Base-by-base conservation (phyloP, 2,113 vertebrate genomes). In the Bombycilla garrulus region DNA sequence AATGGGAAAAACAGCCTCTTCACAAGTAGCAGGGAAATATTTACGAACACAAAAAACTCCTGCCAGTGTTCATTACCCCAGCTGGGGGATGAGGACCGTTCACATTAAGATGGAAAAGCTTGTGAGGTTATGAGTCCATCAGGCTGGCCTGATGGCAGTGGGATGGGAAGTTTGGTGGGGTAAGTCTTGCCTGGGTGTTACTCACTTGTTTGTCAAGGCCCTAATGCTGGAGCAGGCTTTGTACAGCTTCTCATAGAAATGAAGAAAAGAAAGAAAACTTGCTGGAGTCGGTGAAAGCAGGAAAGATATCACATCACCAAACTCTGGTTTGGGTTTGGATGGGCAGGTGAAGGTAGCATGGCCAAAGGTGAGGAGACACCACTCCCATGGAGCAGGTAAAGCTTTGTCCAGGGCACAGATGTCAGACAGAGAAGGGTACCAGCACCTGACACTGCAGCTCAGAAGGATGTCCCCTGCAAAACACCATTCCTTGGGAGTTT, bases 1-100 rank as follows among this genome's bases (percentile, higher is more conserved):
- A 25, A 44, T 51, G 25, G 67, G 51, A 26, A 64, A 84, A 86
- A 47, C 21, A 44, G 93, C 64, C 72, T 83, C 79, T 94, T 94
- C 19, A 25, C 60, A 76, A 38, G 81, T 58, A 76, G 74, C 74
- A 65, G 54, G 60, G 90, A 92, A 88, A 60, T 40, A 66, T 77
- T 93, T 84, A 66, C 7, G 2, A n/a, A 48, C 7, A 18, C 85
- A 81, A 60, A 19, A 51, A 70, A 85, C 57, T 28, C 74, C 51
- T 56, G 24, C 35, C 80, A n/a, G 47, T 50, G 38, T 50, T 88
- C 56, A 11, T 70, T n/a, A 38, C 50, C 73, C 76, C 33, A 6
- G 29, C 28, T 53, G 36, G 76, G 62, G 74, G 48, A 54, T 44
- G 47, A 92, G 73, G 72, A 88, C 70, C 11, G 10, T 56, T 89